These are phyloP conservation scores for Macrophya alboannulata DNA, from an alignment of 2,888 invertebrate species.

Conservation along the genomic window DNA sequence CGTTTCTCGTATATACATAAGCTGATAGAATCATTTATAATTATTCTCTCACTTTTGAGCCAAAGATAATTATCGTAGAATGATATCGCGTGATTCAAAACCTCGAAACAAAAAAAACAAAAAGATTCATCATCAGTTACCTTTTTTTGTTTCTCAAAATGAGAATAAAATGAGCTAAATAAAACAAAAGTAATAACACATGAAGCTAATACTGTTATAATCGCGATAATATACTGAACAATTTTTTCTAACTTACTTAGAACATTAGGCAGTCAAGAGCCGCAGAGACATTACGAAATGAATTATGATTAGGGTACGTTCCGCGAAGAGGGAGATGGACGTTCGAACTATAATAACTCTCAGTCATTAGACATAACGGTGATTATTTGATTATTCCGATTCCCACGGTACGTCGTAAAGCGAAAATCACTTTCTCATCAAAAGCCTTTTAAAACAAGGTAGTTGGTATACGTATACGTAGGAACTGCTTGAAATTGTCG, in stretches of 20 bases:
- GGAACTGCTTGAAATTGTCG: neutral
- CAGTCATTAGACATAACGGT: slow-evolving; percentile 21
- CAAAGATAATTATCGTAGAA: neutral
- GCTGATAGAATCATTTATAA: slow-evolving; percentile 1
- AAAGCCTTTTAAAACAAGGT: neutral
- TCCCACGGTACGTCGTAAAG: slow-evolving; percentile 35
- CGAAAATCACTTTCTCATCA: slow-evolving; percentile 45
- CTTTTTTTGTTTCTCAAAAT: slow-evolving; percentile 35
- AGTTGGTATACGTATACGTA: neutral
- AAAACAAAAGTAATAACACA: neutral
- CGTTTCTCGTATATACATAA: neutral
- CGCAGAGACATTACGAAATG: slow-evolving; percentile 61
- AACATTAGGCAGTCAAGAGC: slow-evolving; percentile 61
- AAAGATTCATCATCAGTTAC: neutral
- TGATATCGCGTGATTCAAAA: neutral
- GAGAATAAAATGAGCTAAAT: slow-evolving; percentile 59
- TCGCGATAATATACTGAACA: slow-evolving; percentile 59
- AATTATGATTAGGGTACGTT: slow-evolving; percentile 59
- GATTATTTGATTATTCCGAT: slow-evolving; percentile 36
- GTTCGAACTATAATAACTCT: slow-evolving; percentile 20
- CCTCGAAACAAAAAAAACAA: neutral
- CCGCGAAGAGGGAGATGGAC: neutral
- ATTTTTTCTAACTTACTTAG: neutral
- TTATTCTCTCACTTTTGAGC: slow-evolving; percentile 11
- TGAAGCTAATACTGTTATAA: slow-evolving; percentile 53